A percentile compares a stretch with the other conserved stretches of the same genome.
Conservation (phyloP, 2,113 vertebrate species). For the Petrocephalus microphthalmus region DNA sequence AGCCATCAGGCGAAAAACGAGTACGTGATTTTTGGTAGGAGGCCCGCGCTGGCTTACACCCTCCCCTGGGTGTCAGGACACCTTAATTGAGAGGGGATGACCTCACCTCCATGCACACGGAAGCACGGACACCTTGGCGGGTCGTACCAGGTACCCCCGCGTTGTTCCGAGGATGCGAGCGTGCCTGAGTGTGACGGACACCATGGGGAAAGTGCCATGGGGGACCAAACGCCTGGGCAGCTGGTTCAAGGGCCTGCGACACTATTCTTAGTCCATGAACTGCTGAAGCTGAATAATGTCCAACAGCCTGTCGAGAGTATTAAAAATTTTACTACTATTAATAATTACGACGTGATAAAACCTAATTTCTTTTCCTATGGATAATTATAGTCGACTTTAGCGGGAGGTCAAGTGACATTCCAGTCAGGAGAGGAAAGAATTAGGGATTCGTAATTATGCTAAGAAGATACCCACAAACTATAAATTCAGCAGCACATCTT, state of each 20-base stretch:
- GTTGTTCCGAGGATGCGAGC: not conserved
- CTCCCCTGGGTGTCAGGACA: not conserved
- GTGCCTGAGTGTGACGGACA: conserved; percentile 6
- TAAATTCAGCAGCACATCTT: conserved; percentile 18
- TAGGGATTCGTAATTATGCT: not conserved
- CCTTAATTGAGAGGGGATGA: not conserved
- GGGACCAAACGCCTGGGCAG: conserved; percentile 14
- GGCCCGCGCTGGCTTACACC: not conserved
- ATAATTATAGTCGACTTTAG: not conserved
- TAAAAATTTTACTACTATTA: conserved; percentile 42
- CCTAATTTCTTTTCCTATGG: not conserved
- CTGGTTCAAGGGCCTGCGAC: conserved; percentile 9
- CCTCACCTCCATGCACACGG: not conserved
- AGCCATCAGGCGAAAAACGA: not conserved
- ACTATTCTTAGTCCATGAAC: not conserved
- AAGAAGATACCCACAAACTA: conserved; percentile 27
- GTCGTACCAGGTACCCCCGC: not conserved
- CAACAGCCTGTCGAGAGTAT: conserved; percentile 34
- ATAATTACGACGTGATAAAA: conserved; percentile 29
- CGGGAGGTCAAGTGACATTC: not conserved
- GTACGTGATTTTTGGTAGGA: not conserved
- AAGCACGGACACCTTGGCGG: not conserved
- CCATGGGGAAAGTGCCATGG: no score
- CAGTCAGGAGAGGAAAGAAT: not conserved
- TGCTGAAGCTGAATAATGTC: not conserved